phyloP scores from a whole-genome alignment of 2,888 invertebrate genomes.

The Branchellion lobata region DNA sequence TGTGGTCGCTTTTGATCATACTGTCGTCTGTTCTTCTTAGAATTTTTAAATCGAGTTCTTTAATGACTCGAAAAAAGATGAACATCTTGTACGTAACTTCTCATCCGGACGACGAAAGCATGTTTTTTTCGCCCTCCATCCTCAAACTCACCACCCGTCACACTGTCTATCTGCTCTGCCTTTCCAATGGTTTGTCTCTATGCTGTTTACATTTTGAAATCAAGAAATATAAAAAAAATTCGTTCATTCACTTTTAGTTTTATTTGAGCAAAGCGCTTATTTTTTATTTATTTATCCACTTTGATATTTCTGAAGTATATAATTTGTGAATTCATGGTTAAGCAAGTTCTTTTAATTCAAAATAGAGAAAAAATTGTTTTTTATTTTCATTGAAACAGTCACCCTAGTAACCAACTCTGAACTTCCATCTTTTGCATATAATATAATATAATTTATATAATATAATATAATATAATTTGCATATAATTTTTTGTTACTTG shows the following conservation, averaged over 20 bases:
- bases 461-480: no score
- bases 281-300: no score
- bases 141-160: constrained; percentile 38
- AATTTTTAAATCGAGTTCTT: not conserved
- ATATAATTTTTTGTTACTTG: no score
- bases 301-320: no score
- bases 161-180: constrained; percentile 50
- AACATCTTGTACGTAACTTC: constrained; percentile 73
- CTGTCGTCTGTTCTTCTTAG: not conserved
- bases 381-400: not conserved
- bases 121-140: constrained; percentile 88
- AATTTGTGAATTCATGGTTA: not conserved
- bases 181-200: constrained; percentile 51
- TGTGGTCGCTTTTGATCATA: not conserved
- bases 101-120: constrained; percentile 97
- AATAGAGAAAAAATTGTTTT: not conserved
- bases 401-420: not conserved
- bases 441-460: no score
- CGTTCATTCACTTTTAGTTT: no score
- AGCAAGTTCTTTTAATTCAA: not conserved
- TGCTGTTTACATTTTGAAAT: not conserved
- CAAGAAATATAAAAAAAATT: no score
- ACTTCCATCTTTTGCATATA: not conserved
- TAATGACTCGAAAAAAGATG: not conserved
- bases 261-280: no score